Base-by-base conservation (phyloP, 2,797 vertebrate species). In the Manis crassicaudata region DNA sequence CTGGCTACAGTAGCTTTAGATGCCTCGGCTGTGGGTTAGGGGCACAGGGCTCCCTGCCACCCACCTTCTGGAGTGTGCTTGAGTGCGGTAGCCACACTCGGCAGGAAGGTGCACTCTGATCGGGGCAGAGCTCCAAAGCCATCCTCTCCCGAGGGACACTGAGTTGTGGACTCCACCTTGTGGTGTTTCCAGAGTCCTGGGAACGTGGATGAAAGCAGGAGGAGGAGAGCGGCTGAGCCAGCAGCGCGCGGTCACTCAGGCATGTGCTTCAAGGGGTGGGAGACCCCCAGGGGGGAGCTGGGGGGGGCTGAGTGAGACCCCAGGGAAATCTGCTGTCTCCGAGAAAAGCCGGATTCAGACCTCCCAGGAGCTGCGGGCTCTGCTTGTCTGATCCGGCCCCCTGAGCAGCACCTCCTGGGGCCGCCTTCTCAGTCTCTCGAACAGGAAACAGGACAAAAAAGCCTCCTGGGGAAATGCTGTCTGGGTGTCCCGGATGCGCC, bases 161-260 rank as follows among this genome's bases (percentile, higher is more conserved):
- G 75, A 82, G 85, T 8, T 0, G 1, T 43, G 12, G 83, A 85
- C 90, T 92, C 94, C 94, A 90, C 90, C 96, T 92, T 58, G 96
- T 96, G 97, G 97, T 35, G 37, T 63, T 9, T 76, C 27, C 40
- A 0, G 73, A 79, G 50, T 18, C 35, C 60, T 52, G 20, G 2
- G 9, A 50, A 56, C 25, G 35, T 3, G 32, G 8, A 2, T 0
- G 10, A 17, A 50, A 70, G 52, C 50, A 29, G 7, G 16, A 1
- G 37, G 46, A 50, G 40, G 35, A 6, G 23, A 20, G 50, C 54
- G 5, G 7, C 3, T 35, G 54, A 46, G 65, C 25, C 50, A 5
- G 65, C 14, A 3, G 9, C 46, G 3, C 23, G 4, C 8, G 37
- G 43, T 25, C 43, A 2, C 12, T 13, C n/a, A 7, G 65, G 23